phyloP scores from a whole-genome alignment of 2,797 vertebrate genomes.

The Malacoctenus gilli region DNA sequence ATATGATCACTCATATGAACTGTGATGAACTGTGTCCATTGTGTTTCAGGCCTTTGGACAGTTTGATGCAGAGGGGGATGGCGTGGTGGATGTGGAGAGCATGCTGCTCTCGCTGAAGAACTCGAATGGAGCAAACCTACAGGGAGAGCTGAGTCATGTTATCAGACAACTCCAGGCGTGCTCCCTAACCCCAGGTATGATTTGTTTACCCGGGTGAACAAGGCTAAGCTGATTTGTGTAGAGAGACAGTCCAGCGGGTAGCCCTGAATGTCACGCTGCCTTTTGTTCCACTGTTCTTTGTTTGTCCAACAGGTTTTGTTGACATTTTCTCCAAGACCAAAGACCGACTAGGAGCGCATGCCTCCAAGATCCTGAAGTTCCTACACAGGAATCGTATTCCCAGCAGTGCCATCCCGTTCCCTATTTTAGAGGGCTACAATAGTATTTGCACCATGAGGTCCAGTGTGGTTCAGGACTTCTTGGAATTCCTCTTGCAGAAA shows the following conservation, averaged over 20 bases:
- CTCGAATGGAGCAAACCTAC: constrained; percentile 94
- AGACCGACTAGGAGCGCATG: constrained; percentile 87
- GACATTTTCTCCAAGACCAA: constrained; percentile 97
- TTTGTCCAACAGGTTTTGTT: constrained; percentile 86
- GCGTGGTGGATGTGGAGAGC: constrained; percentile 92
- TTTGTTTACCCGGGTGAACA: constrained; percentile 18
- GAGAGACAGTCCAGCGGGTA: not conserved
- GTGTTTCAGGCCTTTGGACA: constrained; percentile 91
- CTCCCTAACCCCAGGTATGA: constrained; percentile 93
- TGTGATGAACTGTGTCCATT: too few species aligned
- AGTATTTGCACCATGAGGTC: constrained; percentile 95
- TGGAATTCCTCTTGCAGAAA: constrained; percentile 91
- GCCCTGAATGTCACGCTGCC: not conserved
- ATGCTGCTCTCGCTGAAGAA: constrained; percentile 94
- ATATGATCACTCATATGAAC: too few species aligned
- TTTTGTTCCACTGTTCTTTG: not conserved
- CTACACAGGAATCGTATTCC: constrained; percentile 94
- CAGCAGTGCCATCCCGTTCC: constrained; percentile 90
- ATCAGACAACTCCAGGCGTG: constrained; percentile 97
- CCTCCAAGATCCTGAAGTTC: constrained; percentile 93
- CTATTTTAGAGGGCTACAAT: constrained; percentile 92
- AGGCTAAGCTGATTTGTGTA: constrained; percentile 28
- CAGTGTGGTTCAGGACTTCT: constrained; percentile 89
- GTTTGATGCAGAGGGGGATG: constrained; percentile 95
- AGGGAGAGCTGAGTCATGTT: constrained; percentile 94